These are phyloP conservation scores for Acanthisitta chloris DNA, from an alignment of 2,113 vertebrate genomes.

Conservation along the genomic window DNA sequence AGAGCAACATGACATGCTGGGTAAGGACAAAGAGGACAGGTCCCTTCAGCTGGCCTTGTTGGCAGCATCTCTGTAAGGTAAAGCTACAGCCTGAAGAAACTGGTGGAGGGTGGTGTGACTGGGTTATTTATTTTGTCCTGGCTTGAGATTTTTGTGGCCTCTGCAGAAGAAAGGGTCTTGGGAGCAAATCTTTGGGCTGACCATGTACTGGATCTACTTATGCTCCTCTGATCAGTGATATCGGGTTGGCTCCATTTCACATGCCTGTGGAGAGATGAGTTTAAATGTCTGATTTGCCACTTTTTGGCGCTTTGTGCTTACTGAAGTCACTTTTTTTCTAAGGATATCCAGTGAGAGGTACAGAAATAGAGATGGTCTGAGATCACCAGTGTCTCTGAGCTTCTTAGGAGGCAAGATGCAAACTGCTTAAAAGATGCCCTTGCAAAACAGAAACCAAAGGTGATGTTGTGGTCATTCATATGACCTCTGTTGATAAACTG, in stretches of 20 bases:
- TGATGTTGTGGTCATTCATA: conserved; percentile 4
- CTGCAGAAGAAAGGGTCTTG: not conserved
- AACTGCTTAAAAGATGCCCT: conserved; percentile 12
- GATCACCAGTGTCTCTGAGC: not conserved
- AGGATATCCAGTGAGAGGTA: not conserved
- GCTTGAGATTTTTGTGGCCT: not conserved
- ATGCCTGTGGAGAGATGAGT: not conserved
- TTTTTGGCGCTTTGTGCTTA: not conserved
- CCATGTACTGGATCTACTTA: not conserved
- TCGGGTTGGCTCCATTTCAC: not conserved
- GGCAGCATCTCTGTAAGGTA: not conserved
- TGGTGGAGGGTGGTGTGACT: not conserved
- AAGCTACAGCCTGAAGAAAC: not conserved
- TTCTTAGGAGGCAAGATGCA: not conserved
- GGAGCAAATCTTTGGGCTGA: not conserved
- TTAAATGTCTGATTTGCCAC: not conserved
- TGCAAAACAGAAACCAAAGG: conserved; percentile 40
- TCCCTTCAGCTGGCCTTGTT: not conserved
- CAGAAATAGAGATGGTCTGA: not conserved
- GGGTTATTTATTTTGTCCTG: not conserved
- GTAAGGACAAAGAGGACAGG: not conserved
- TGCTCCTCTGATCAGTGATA: not conserved
- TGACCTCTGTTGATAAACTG: conserved; percentile 53
- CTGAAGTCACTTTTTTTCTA: not conserved
- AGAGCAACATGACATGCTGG: not conserved